These are phyloP conservation scores for Speoplatyrhinus poulsoni DNA, from an alignment of 2,113 vertebrate species.

Conservation along the genomic window DNA sequence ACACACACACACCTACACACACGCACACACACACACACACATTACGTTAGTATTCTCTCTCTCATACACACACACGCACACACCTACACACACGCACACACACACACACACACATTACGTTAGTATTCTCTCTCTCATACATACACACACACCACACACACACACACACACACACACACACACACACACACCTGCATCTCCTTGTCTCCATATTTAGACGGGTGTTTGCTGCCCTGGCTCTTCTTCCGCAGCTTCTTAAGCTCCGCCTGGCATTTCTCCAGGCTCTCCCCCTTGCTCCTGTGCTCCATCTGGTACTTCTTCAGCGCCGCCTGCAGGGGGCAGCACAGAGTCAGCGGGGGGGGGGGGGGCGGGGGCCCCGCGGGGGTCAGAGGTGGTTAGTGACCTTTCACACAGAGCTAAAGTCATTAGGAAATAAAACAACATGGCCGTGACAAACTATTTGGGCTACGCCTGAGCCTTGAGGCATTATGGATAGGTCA, in stretches of 20 bases:
- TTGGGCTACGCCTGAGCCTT: background rate
- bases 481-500: conserved; percentile 4
- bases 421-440: background rate
- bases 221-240: conserved; percentile 98
- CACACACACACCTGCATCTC: conserved; percentile 5
- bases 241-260: conserved; percentile 98
- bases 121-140: background rate
- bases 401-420: background rate
- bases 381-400: background rate
- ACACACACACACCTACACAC: too few species aligned
- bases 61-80: too few species aligned
- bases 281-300: conserved; percentile 89
- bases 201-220: conserved; percentile 93
- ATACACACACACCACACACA: background rate
- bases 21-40: too few species aligned
- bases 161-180: conserved; percentile 11
- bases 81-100: too few species aligned
- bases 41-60: too few species aligned
- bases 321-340: conserved; percentile 86
- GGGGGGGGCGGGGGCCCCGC: conserved; percentile 1
- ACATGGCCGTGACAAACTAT: background rate
- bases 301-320: conserved; percentile 98
- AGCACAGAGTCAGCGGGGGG: conserved; percentile 45
- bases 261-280: conserved; percentile 95
- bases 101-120: too few species aligned